Base-by-base conservation (phyloP, 2,888 invertebrate species). In the Anodontia alba region DNA sequence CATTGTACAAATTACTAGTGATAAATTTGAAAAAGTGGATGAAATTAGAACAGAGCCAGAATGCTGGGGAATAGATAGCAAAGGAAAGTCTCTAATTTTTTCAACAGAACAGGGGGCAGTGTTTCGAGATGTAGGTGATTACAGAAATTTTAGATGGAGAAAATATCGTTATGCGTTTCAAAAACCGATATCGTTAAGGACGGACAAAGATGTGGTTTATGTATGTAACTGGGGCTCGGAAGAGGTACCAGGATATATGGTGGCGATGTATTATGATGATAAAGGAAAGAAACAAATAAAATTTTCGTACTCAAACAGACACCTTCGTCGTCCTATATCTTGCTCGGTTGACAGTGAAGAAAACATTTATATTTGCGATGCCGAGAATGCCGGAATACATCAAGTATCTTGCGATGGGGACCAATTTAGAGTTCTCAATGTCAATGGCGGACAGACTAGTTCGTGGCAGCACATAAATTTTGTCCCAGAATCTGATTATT, bases 131-230 rank as follows among this genome's bases (percentile, higher is more conserved):
- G 62, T 62, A 29, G 62, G 62, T 33, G 62, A 62, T 33, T 62
- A 62, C 17, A 62, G 62, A 62, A 62, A 62, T 33, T 62, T 29
- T 20, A 62, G 62, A 17, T 62, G 62, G 62, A 62, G 62, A 33
- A 62, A 62, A 62, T 62, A 62, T 33, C 5, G 20, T 3, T 62
- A 62, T 23, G 29, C 33, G 2, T 62, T 62, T 17, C 62, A 62
- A 33, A 62, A 31, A 23, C 62, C 62, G 1, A 17, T 62, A 31
- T 62, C 33, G 10, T 33, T 62, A 1, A 62, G 1, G 17, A 20
- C 29, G 20, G n/a, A 62, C 33, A 8, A 62, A 33, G 62, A 62
- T 23, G 12, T 33, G 3, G 5, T 62, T 10, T 62, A 33, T 31
- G 62, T 62, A 10, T 62, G 62, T 20, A 62, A 33, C 33, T 62